These are phyloP conservation scores for Linyphia triangularis DNA, from an alignment of 2,888 invertebrate species.

Conservation along the genomic window DNA sequence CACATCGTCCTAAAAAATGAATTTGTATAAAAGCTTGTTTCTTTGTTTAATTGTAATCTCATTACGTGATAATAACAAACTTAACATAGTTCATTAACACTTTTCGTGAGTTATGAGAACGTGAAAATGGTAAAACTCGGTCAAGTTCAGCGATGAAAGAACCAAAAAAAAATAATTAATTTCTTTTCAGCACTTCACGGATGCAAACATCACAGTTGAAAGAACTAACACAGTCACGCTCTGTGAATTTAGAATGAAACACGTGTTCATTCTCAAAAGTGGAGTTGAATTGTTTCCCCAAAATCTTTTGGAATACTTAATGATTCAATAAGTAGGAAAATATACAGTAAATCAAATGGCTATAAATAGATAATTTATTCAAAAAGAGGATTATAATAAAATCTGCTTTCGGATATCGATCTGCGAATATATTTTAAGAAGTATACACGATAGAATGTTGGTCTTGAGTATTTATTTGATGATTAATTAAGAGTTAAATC, in stretches of 20 bases:
- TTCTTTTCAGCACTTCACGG: conserved; percentile 1
- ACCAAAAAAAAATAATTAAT: neutral
- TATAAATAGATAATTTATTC: neutral
- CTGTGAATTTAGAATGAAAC: neutral
- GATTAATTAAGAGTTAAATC: neutral
- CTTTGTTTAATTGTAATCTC: neutral
- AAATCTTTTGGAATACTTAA: neutral
- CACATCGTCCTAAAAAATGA: too few relatives aligned
- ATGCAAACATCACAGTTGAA: conserved; percentile 28
- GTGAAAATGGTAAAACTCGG: conserved; percentile 15
- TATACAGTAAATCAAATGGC: neutral
- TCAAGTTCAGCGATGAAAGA: conserved; percentile 25
- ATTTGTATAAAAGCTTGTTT: too few relatives aligned
- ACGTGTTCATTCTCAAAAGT: conserved; percentile 12
- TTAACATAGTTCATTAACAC: too few relatives aligned
- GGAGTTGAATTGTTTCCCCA: neutral
- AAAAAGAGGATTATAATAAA: neutral
- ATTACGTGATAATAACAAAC: neutral
- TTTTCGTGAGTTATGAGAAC: neutral
- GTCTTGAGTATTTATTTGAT: neutral
- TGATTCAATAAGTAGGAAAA: neutral
- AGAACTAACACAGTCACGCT: conserved; percentile 21
- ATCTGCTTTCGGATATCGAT: neutral
- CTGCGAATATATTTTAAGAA: neutral
- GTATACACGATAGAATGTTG: neutral